Percentiles rank a stretch among this genome's conserved stretches.
phyloP scores from a whole-genome alignment of 2,888 invertebrate species.

The Coenonympha arcania region DNA sequence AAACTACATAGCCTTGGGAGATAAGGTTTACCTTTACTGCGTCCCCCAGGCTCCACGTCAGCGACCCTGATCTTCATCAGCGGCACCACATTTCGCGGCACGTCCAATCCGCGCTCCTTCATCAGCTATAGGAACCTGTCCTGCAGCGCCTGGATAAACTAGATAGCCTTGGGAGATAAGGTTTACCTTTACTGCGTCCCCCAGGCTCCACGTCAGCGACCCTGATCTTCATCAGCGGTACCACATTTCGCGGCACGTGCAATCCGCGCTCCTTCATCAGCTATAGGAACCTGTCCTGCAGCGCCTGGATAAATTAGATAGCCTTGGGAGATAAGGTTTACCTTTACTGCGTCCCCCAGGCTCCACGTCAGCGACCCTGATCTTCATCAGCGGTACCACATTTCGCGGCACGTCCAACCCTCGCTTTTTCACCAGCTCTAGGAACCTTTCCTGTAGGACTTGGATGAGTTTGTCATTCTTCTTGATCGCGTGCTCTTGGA shows the following conservation, averaged over 20 bases:
- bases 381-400: conserved; percentile 52
- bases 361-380: conserved; percentile 42
- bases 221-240: conserved; percentile 50
- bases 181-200: conserved; percentile 44
- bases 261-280: conserved; percentile 38
- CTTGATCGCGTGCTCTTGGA: conserved; percentile 53
- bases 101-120: no score
- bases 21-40: no score
- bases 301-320: conserved; percentile 41
- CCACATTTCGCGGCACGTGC: conserved; percentile 42
- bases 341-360: conserved; percentile 41
- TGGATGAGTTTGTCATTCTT: conserved; percentile 44
- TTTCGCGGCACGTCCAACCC: conserved; percentile 39
- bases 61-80: no score
- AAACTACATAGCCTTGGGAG: no score
- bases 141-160: conserved; percentile 47
- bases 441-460: conserved; percentile 43
- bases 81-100: no score
- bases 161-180: no score
- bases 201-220: conserved; percentile 37
- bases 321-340: conserved; percentile 29
- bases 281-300: conserved; percentile 43
- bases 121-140: no score
- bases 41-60: no score
- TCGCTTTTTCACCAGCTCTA: conserved; percentile 38